A percentile compares a stretch with the other conserved stretches of the same genome.
Evolutionary conservation across 2,113 vertebrate genomes (phyloP).

Genomic region (Nothocercus nigrocapillus): DNA sequence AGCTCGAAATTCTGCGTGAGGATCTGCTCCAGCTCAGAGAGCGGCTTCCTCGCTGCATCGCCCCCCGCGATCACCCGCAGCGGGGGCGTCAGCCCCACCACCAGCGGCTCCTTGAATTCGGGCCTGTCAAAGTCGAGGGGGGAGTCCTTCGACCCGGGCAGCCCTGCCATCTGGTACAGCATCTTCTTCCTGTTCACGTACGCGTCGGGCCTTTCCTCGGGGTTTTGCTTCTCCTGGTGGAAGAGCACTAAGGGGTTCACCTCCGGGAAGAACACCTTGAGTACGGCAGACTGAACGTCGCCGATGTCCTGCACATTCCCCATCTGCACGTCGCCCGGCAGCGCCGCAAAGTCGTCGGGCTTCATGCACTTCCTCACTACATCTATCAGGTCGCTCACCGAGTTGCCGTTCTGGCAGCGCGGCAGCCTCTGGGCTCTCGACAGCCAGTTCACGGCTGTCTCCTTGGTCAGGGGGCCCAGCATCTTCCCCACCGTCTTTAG

Average conservation of each 20-base stretch:
- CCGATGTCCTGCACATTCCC: slow-evolving; percentile 51
- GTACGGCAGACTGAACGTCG: not conserved
- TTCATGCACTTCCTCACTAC: slow-evolving; percentile 67
- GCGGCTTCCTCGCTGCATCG: slow-evolving; percentile 43
- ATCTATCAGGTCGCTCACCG: slow-evolving; percentile 52
- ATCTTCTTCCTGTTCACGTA: slow-evolving; percentile 66
- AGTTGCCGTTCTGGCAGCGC: slow-evolving; percentile 17
- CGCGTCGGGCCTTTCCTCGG: slow-evolving; percentile 46
- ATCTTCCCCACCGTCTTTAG: slow-evolving; percentile 60
- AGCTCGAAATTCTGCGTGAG: slow-evolving; percentile 69
- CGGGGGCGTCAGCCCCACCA: slow-evolving; percentile 52
- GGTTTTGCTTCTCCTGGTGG: slow-evolving; percentile 68
- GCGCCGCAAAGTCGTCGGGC: not conserved
- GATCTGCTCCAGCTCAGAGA: slow-evolving; percentile 55
- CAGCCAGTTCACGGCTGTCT: slow-evolving; percentile 54
- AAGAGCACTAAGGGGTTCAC: slow-evolving; percentile 69
- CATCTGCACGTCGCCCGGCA: slow-evolving; percentile 64
- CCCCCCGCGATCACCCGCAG: slow-evolving; percentile 57
- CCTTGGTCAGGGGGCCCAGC: slow-evolving; percentile 51
- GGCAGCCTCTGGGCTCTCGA: slow-evolving; percentile 55
- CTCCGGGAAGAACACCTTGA: slow-evolving; percentile 66
- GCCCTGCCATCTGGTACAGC: slow-evolving; percentile 61
- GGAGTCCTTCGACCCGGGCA: slow-evolving; percentile 52
- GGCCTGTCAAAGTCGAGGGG: slow-evolving; percentile 51
- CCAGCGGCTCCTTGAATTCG: slow-evolving; percentile 58